These are phyloP conservation scores for Bombus breviceps DNA, from an alignment of 1,140 invertebrate species.

Conservation along the genomic window DNA sequence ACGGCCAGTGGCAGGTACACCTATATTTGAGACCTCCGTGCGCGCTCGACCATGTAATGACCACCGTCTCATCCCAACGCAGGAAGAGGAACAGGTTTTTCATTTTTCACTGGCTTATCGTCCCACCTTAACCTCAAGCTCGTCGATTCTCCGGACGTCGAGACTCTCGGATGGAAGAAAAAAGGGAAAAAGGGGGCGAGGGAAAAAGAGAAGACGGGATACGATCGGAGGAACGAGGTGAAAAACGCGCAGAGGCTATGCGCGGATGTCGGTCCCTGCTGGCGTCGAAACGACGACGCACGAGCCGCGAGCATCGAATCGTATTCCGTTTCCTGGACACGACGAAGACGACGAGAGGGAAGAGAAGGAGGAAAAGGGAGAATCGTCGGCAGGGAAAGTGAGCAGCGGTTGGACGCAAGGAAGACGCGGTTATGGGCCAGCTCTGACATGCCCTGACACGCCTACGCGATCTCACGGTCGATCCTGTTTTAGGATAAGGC, in stretches of 20 bases:
- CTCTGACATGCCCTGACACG: constrained; percentile 24
- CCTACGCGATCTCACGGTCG: constrained; percentile 29
- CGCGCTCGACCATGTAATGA: constrained; percentile 65
- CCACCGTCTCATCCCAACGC: constrained; percentile 63
- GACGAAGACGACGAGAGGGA: not conserved
- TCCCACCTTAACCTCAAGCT: constrained; percentile 67
- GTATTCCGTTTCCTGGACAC: not conserved
- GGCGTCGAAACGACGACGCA: too few relatives aligned
- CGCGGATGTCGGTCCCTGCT: too few relatives aligned
- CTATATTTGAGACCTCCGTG: constrained; percentile 55
- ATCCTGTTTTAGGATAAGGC: constrained; percentile 49
- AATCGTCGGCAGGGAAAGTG: not conserved
- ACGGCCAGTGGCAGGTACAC: constrained; percentile 61
- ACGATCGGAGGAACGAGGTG: not conserved
- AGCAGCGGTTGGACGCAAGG: not conserved
- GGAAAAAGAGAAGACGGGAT: not conserved
- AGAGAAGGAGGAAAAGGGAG: not conserved
- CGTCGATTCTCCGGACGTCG: constrained; percentile 65
- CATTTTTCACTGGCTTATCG: constrained; percentile 72
- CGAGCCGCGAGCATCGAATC: not conserved
- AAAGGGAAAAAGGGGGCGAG: not conserved
- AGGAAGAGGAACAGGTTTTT: constrained; percentile 76
- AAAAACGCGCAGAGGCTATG: not conserved
- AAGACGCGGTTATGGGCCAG: constrained; percentile 1
- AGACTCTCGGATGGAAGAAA: not conserved